Conservation (phyloP, 35 echinoderm and acorn worm species). For the Eucidaris tribuloides region DNA sequence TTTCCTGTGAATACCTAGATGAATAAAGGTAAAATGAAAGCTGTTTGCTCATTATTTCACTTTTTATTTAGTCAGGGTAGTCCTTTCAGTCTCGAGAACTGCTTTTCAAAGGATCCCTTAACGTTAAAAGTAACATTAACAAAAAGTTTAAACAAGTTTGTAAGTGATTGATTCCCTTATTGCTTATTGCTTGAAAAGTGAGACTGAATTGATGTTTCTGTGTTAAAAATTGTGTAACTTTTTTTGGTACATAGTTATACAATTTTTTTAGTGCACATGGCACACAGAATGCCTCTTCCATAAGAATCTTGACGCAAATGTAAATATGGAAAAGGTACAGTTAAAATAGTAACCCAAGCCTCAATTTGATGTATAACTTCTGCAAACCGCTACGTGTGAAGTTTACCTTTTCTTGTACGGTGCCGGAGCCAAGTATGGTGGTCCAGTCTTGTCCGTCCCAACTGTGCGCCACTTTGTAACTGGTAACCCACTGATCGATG, state of each 20-base stretch:
- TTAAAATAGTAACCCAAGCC: neutral
- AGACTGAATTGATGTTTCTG: no score
- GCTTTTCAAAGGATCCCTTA: neutral
- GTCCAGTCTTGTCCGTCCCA: neutral
- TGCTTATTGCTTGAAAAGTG: neutral
- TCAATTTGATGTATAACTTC: neutral
- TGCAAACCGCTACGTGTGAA: no score
- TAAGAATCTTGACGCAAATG: neutral
- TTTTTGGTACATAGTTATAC: neutral
- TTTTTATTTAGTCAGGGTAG: neutral
- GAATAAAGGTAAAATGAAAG: neutral
- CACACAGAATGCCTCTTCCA: neutral
- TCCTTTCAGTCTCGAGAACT: neutral
- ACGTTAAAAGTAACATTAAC: neutral
- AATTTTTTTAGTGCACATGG: neutral
- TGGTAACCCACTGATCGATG: conserved; percentile 41
- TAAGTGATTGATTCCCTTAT: neutral
- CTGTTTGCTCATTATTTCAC: neutral
- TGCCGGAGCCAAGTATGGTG: neutral
- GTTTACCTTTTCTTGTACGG: neutral
- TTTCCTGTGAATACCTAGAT: neutral
- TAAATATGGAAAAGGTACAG: neutral
- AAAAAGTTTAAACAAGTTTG: neutral
- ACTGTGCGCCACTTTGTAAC: conserved; percentile 22
- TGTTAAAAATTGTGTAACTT: no score